phyloP scores from a whole-genome alignment of 92 coral and sea anemone species.

The Phenganax stokvisi region DNA sequence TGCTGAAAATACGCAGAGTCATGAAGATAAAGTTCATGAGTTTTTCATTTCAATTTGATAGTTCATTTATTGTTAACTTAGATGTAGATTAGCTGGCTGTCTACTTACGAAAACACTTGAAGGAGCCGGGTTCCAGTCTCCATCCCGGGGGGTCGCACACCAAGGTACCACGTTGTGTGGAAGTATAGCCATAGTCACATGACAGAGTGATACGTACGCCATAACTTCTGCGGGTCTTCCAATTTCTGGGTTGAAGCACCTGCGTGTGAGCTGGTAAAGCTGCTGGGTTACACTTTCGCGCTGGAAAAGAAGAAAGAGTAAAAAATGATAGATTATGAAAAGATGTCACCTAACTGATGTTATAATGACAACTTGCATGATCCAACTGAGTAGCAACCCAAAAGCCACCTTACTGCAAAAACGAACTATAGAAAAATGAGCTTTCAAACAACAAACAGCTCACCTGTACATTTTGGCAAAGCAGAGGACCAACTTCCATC shows the following conservation, averaged over 20 bases:
- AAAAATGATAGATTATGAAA: too few relatives aligned
- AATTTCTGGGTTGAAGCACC: constrained; percentile 10
- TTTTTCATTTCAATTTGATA: background rate
- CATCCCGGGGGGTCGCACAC: constrained; percentile 21
- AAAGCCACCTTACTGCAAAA: background rate
- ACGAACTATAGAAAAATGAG: background rate
- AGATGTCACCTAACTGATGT: too few relatives aligned
- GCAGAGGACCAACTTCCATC: constrained; percentile 17
- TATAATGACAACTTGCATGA: background rate
- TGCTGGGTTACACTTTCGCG: constrained; percentile 14
- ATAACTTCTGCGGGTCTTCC: constrained; percentile 8
- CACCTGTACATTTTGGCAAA: constrained; percentile 13
- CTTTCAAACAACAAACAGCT: background rate
- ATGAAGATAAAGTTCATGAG: background rate
- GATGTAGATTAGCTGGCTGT: background rate
- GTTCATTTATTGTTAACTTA: background rate
- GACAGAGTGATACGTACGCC: constrained; percentile 19
- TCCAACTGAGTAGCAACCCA: background rate
- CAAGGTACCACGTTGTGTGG: background rate
- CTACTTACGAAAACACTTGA: constrained; percentile 25
- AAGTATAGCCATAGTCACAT: constrained; percentile 26
- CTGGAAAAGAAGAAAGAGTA: background rate
- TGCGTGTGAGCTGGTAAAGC: constrained; percentile 20
- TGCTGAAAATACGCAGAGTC: background rate
- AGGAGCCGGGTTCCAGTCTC: constrained; percentile 18